phyloP scores from a whole-genome alignment of 1,140 invertebrate species.

The Megathymus violae region DNA sequence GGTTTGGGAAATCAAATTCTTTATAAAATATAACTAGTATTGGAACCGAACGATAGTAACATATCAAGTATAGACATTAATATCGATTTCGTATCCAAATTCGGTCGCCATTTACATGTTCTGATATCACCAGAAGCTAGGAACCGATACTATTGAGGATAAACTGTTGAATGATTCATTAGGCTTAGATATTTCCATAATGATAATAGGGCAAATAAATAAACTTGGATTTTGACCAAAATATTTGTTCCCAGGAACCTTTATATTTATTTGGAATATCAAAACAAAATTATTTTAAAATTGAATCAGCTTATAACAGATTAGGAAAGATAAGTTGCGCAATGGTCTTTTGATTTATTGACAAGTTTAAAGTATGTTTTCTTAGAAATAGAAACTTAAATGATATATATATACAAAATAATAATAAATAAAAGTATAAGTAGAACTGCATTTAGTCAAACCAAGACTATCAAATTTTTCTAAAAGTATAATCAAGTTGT shows the following conservation, averaged over 20 bases:
- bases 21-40: conserved; percentile 47
- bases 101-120: conserved; percentile 69
- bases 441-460: too few species aligned
- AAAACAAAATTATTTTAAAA: background rate
- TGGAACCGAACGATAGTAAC: conserved; percentile 48
- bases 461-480: background rate
- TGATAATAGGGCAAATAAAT: conserved; percentile 46
- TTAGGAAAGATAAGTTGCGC: background rate
- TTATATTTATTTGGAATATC: background rate
- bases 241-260: background rate
- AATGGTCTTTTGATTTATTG: background rate
- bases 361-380: background rate
- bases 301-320: background rate
- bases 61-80: conserved; percentile 68
- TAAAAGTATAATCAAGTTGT: conserved; percentile 41
- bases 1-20: conserved; percentile 40
- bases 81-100: conserved; percentile 60
- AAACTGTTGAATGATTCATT: conserved; percentile 77
- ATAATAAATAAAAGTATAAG: too few species aligned
- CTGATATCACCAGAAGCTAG: conserved; percentile 74
- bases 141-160: conserved; percentile 57
- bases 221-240: conserved; percentile 1
- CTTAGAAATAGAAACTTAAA: background rate
- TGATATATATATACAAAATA: too few species aligned
- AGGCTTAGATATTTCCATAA: conserved; percentile 50